phyloP scores from a whole-genome alignment of 2,113 vertebrate species.

The Ophiodon elongatus region DNA sequence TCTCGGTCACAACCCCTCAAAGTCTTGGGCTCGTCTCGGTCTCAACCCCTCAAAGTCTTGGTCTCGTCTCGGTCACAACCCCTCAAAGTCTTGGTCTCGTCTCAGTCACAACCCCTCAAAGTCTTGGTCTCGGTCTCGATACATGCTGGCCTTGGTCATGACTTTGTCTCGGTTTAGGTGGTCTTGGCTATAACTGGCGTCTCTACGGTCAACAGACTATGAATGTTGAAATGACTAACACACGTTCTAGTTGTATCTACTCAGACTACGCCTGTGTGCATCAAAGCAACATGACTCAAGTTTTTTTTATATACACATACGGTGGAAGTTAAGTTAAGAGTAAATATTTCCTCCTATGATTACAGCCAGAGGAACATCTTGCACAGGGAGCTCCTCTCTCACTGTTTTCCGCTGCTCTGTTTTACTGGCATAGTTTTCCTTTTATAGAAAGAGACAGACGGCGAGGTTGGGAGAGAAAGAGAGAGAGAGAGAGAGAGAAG shows the following conservation, averaged over 20 bases:
- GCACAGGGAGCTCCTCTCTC: constrained; percentile 14
- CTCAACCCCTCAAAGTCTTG: too few species aligned
- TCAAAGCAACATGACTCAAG: background rate
- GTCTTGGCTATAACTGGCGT: background rate
- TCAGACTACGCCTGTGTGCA: too few species aligned
- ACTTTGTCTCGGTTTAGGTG: too few species aligned
- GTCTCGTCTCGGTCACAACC: background rate
- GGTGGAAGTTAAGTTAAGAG: background rate
- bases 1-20: too few species aligned
- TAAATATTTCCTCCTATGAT: constrained; percentile 35
- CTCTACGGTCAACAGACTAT: background rate
- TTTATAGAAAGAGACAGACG: constrained; percentile 75
- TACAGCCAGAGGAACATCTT: constrained; percentile 32
- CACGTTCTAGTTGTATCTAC: too few species aligned
- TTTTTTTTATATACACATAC: constrained; percentile 2
- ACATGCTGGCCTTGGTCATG: too few species aligned
- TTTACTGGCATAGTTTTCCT: constrained; percentile 76
- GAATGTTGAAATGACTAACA: background rate
- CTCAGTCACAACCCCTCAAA: too few species aligned
- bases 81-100: background rate
- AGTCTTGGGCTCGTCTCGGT: too few species aligned
- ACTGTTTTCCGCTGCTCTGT: constrained; percentile 31
- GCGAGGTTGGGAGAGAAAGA: constrained; percentile 9
- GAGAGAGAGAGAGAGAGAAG: background rate
- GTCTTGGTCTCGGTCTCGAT: too few species aligned